phyloP scores from a whole-genome alignment of 1,140 invertebrate genomes.

The Scylla paramamosain region DNA sequence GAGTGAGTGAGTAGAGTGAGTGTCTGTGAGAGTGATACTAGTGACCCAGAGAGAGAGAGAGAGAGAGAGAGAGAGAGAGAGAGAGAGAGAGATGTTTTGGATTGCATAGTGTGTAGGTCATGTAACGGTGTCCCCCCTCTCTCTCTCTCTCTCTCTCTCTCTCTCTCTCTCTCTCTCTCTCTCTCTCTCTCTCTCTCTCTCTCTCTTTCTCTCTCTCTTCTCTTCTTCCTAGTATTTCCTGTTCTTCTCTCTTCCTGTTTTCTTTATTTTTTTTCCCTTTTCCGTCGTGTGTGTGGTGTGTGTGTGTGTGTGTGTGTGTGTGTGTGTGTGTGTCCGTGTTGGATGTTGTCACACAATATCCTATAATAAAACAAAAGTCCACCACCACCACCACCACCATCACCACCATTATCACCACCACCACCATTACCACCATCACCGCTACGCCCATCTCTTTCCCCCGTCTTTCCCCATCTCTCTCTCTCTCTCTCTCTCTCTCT shows the following conservation, averaged over 20 bases:
- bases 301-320: slow-evolving; percentile 20
- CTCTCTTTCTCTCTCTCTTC: neutral
- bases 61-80: neutral
- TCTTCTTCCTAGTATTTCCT: neutral
- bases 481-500: no score
- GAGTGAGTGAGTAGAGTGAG: neutral
- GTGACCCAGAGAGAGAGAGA: neutral
- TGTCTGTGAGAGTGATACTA: neutral
- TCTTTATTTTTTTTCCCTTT: no score
- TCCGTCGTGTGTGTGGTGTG: neutral
- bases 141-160: slow-evolving; percentile 19
- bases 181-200: neutral
- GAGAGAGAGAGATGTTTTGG: neutral
- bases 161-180: slow-evolving; percentile 48
- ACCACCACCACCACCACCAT: neutral
- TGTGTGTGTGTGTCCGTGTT: neutral
- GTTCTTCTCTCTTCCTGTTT: neutral
- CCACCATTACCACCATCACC: neutral
- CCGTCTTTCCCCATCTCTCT: neutral
- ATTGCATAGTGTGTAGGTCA: neutral
- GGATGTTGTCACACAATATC: neutral
- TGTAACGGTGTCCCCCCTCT: neutral
- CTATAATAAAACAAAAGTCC: neutral
- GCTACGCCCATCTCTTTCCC: neutral
- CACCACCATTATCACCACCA: neutral